These are phyloP conservation scores for Drosophila mimica DNA, from an alignment of 2,888 invertebrate species.

Conservation along the genomic window DNA sequence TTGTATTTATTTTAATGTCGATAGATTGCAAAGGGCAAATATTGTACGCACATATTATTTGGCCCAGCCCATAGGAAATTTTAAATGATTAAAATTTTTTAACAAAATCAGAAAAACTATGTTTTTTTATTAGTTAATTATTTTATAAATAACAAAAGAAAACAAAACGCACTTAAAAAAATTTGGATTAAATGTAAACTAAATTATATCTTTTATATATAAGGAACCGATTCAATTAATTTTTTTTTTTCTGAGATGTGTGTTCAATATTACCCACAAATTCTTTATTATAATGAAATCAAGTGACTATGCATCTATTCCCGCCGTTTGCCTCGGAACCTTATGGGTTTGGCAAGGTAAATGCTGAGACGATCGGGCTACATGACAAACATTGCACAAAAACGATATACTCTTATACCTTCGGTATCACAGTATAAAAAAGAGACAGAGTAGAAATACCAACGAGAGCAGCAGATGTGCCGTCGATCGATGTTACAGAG, in stretches of 20 bases:
- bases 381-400: neutral
- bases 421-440: neutral
- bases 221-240: neutral
- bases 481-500: slow-evolving; percentile 36
- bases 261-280: neutral
- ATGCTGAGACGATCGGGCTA: neutral
- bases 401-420: neutral
- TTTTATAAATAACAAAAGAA: neutral
- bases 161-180: neutral
- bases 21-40: neutral
- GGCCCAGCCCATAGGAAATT: neutral
- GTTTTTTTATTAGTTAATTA: neutral
- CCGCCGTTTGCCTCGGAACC: too few relatives aligned
- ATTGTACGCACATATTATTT: neutral
- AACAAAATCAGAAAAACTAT: neutral
- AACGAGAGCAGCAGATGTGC: slow-evolving; percentile 62
- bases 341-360: neutral
- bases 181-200: neutral
- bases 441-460: slow-evolving; percentile 1
- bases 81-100: neutral
- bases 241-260: neutral
- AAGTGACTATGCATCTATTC: neutral
- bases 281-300: neutral
- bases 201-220: neutral
- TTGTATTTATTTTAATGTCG: neutral